Evolutionary conservation across 2,888 invertebrate species (phyloP).

Genomic region (Exephanes ischioxanthus): DNA sequence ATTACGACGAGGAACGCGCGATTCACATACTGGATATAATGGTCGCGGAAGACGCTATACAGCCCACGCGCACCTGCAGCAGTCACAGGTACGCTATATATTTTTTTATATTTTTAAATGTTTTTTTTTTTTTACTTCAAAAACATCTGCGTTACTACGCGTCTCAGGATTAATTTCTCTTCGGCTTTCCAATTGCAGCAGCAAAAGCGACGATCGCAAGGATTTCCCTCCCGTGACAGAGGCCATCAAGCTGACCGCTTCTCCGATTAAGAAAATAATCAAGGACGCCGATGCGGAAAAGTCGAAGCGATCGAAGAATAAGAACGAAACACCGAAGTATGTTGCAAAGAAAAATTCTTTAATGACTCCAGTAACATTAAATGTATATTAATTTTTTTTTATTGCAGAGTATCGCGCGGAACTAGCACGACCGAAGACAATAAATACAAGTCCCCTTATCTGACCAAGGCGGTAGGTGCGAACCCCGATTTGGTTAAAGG

Average conservation of each 20-base stretch:
- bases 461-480: slow-evolving; percentile 88
- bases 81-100: slow-evolving; percentile 79
- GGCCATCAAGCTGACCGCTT: slow-evolving; percentile 82
- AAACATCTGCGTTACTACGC: not conserved
- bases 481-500: slow-evolving; percentile 91
- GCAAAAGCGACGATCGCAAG: slow-evolving; percentile 81
- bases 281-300: slow-evolving; percentile 81
- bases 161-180: slow-evolving; percentile 12
- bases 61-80: slow-evolving; percentile 82
- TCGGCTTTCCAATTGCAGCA: slow-evolving; percentile 71
- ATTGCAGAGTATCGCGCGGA: slow-evolving; percentile 83
- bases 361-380: not conserved
- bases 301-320: slow-evolving; percentile 83
- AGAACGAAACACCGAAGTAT: slow-evolving; percentile 84
- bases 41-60: slow-evolving; percentile 88
- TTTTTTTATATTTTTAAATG: not conserved
- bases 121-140: slow-evolving; percentile 37
- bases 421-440: slow-evolving; percentile 85
- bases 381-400: slow-evolving; percentile 27
- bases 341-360: slow-evolving; percentile 42
- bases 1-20: slow-evolving; percentile 93
- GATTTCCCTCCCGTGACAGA: slow-evolving; percentile 82
- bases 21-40: slow-evolving; percentile 92
- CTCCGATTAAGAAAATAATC: slow-evolving; percentile 81
- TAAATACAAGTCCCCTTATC: slow-evolving; percentile 88